phyloP scores from a whole-genome alignment of 2,113 vertebrate species.

The Prionailurus viverrinus region DNA sequence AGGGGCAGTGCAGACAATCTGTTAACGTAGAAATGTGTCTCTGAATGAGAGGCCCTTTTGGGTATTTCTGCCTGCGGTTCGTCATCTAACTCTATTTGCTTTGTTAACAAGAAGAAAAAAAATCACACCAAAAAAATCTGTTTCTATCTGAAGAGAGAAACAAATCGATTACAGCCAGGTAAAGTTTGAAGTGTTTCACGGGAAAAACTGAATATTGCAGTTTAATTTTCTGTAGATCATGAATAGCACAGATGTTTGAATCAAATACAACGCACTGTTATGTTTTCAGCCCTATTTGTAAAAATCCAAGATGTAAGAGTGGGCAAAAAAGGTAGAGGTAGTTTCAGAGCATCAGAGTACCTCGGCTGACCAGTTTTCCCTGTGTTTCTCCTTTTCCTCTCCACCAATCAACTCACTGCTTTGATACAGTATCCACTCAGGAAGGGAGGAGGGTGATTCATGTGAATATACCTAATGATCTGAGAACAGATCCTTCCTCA shows the following conservation, averaged over 20 bases:
- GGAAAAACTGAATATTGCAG: conserved; percentile 30
- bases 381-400: neutral
- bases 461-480: neutral
- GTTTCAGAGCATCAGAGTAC: conserved; percentile 41
- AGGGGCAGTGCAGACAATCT: neutral
- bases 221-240: conserved; percentile 67
- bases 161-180: conserved; percentile 65
- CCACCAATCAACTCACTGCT: conserved; percentile 8
- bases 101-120: conserved; percentile 69
- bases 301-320: conserved; percentile 38
- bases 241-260: conserved; percentile 57
- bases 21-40: conserved; percentile 19
- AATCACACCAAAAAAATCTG: conserved; percentile 57
- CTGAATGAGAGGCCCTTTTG: neutral
- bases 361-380: neutral
- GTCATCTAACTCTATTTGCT: conserved; percentile 53
- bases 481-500: conserved; percentile 49
- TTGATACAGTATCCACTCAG: neutral
- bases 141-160: conserved; percentile 60
- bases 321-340: conserved; percentile 22
- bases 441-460: neutral
- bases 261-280: conserved; percentile 14
- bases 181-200: conserved; percentile 64
- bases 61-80: conserved; percentile 55
- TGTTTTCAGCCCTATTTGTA: conserved; percentile 46